These are phyloP conservation scores for Halictus ligatus DNA, from an alignment of 2,888 invertebrate species.

Conservation along the genomic window DNA sequence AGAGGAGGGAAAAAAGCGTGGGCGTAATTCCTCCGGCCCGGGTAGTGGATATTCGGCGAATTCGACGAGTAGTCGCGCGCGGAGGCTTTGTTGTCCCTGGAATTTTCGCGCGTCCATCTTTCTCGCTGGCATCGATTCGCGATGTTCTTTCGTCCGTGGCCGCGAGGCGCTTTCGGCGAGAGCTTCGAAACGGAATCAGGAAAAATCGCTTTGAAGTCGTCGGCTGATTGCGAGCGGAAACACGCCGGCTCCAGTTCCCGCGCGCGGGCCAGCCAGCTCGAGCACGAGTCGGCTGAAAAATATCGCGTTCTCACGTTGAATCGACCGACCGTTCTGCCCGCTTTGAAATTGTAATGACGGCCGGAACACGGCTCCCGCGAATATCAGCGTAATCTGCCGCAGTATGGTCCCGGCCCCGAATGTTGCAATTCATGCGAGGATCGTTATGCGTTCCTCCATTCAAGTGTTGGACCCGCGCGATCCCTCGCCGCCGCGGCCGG, in stretches of 20 bases:
- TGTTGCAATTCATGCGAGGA: slow-evolving; percentile 60
- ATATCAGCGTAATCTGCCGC: slow-evolving; percentile 51
- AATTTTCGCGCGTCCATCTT: not conserved
- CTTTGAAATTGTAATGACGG: slow-evolving; percentile 58
- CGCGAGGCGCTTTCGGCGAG: not conserved
- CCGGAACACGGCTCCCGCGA: slow-evolving; percentile 31
- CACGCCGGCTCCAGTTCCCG: not conserved
- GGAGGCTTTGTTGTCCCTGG: not conserved
- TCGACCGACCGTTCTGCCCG: slow-evolving; percentile 31
- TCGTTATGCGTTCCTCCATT: slow-evolving; percentile 65
- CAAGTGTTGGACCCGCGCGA: slow-evolving; percentile 36
- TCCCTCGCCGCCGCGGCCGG: slow-evolving; percentile 5
- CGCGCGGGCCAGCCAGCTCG: not conserved
- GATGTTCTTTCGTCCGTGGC: not conserved
- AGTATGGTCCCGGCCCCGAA: slow-evolving; percentile 33
- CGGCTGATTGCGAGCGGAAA: slow-evolving; percentile 49
- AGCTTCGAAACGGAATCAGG: slow-evolving; percentile 17
- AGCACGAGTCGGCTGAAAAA: not conserved
- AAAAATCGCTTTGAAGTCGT: slow-evolving; percentile 51
- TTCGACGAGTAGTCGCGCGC: not conserved
- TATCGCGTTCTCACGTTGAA: slow-evolving; percentile 27
- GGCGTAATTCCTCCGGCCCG: not conserved
- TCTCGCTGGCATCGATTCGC: not conserved
- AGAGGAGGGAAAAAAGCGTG: not conserved
- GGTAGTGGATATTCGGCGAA: not conserved